phyloP scores from a whole-genome alignment of 2,797 vertebrate genomes.

The Rhinogobio ventralis region DNA sequence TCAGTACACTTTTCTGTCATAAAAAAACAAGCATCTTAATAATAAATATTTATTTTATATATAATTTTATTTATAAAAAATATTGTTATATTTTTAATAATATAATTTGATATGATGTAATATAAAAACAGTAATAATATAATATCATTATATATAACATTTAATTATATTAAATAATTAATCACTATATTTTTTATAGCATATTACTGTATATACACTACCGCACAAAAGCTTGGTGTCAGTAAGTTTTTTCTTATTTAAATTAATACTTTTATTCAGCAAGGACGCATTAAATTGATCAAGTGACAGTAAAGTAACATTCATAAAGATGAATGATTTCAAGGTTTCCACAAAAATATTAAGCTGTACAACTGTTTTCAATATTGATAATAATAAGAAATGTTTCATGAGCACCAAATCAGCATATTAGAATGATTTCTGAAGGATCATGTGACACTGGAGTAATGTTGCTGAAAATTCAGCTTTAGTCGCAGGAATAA shows the following conservation, averaged over 20 bases:
- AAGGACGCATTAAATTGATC: neutral
- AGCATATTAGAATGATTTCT: no score
- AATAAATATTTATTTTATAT: neutral
- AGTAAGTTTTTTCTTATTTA: neutral
- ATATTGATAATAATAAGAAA: neutral
- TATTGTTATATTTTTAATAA: neutral
- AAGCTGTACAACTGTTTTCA: neutral
- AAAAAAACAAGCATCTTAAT: neutral
- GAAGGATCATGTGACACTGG: neutral
- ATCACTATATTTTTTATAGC: neutral
- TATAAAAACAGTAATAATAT: neutral
- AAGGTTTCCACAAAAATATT: neutral
- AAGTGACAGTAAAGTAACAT: neutral
- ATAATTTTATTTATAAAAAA: neutral
- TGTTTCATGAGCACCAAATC: neutral
- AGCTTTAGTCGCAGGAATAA: neutral
- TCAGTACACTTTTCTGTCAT: conserved; percentile 73
- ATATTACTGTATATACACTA: neutral
- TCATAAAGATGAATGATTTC: neutral
- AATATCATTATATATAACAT: neutral
- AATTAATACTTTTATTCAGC: neutral
- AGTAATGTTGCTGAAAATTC: neutral
- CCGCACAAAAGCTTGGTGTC: neutral
- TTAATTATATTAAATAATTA: neutral
- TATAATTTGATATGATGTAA: neutral